Conservation (phyloP, 2,888 invertebrate species). For the Trichacis sp. region DNA sequence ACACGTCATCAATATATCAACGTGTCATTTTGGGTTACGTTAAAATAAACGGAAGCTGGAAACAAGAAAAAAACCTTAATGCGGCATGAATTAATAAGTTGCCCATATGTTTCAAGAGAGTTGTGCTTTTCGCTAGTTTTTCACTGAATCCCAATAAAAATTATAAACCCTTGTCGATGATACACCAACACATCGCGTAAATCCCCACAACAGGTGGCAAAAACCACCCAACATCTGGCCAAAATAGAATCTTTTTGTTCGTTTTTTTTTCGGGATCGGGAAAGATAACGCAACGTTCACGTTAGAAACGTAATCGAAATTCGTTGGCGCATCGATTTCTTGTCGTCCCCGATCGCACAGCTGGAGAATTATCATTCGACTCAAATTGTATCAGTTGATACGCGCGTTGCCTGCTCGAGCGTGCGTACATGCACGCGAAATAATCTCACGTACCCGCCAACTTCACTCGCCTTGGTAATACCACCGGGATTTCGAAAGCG, state of each 20-base stretch:
- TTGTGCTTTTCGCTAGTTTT: too few relatives aligned
- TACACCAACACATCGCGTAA: slow-evolving; percentile 31
- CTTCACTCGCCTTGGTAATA: not conserved
- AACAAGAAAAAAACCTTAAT: too few relatives aligned
- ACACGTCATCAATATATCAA: too few relatives aligned
- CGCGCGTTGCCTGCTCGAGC: slow-evolving; percentile 17
- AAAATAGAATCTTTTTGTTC: slow-evolving; percentile 24
- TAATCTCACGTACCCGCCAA: not conserved
- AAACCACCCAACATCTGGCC: slow-evolving; percentile 40
- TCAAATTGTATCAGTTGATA: slow-evolving; percentile 34
- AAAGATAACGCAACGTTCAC: slow-evolving; percentile 28
- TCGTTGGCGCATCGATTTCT: slow-evolving; percentile 26
- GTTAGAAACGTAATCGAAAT: slow-evolving; percentile 22
- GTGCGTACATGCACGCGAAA: not conserved
- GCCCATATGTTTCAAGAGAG: slow-evolving; percentile 10
- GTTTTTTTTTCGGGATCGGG: slow-evolving; percentile 26
- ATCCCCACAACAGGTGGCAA: slow-evolving; percentile 41
- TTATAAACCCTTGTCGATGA: too few relatives aligned
- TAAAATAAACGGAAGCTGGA: too few relatives aligned
- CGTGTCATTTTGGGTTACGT: too few relatives aligned
- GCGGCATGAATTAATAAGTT: too few relatives aligned
- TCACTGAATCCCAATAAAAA: too few relatives aligned
- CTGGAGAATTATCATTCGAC: slow-evolving; percentile 34
- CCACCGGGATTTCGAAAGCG: not conserved
- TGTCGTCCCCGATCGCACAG: slow-evolving; percentile 33